Evolutionary conservation across 2,113 vertebrate genomes (phyloP).

Genomic region (Speoplatyrhinus poulsoni): DNA sequence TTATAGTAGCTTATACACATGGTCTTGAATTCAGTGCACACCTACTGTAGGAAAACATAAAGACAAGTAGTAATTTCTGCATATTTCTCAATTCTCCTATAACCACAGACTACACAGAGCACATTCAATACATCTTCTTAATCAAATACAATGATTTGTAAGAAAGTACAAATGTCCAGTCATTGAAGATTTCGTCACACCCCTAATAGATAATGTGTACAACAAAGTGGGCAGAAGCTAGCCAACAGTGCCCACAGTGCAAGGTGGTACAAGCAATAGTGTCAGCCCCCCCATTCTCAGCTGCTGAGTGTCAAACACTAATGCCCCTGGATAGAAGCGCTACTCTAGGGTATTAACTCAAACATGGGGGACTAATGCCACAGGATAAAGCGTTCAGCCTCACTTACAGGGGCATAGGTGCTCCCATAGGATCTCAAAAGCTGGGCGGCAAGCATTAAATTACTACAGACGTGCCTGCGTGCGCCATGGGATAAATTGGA

Average conservation of each 20-base stretch:
- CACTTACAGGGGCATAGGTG: constrained; percentile 67
- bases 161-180: no score
- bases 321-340: constrained; percentile 67
- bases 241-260: constrained; percentile 9
- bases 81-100: no score
- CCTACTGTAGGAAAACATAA: no score
- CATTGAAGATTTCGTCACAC: no score
- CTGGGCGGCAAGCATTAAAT: constrained; percentile 65
- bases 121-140: no score
- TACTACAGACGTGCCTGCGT: constrained; percentile 45
- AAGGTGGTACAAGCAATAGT: constrained; percentile 28
- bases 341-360: constrained; percentile 74
- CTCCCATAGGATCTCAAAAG: constrained; percentile 64
- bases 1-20: no score
- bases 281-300: constrained; percentile 47
- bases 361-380: constrained; percentile 74
- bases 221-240: constrained; percentile 43
- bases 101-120: no score
- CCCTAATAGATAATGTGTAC: constrained; percentile 8
- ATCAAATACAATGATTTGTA: no score
- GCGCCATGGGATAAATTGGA: constrained; percentile 53
- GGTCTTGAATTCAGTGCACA: no score
- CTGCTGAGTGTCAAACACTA: constrained; percentile 67
- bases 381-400: constrained; percentile 69
- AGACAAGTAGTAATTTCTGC: no score